Conservation (phyloP, 2,797 vertebrate genomes). For the Euphonia xanthogaster region DNA sequence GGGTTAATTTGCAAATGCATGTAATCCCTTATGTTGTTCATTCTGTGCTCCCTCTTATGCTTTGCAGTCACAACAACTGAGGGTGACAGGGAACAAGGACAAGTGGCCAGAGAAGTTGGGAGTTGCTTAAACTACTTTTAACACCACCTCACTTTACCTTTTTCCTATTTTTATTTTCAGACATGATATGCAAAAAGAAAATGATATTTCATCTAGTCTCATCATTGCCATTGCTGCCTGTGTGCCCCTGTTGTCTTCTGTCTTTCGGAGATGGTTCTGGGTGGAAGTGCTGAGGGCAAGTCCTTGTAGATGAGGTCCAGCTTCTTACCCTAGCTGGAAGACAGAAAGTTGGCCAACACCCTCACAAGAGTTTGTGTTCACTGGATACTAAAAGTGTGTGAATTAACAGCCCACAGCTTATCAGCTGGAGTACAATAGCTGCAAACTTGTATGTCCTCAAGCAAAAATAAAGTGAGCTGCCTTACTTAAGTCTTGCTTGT, state of each 20-base stretch:
- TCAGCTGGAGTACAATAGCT: not conserved
- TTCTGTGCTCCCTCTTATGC: not conserved
- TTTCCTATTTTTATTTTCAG: not conserved
- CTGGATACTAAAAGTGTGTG: not conserved
- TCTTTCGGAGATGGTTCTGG: not conserved
- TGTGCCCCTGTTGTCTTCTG: fast-evolving
- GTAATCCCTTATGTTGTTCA: not conserved
- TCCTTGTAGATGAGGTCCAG: not conserved
- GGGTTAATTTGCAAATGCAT: not conserved
- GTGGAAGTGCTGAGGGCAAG: not conserved
- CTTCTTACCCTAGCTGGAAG: not conserved
- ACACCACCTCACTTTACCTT: not conserved
- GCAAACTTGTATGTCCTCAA: fast-evolving
- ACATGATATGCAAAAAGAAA: not conserved
- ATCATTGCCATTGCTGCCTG: not conserved
- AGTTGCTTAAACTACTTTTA: not conserved
- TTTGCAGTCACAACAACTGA: not conserved
- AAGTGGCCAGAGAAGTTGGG: not conserved
- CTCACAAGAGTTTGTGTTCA: not conserved
- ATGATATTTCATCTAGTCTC: not conserved
- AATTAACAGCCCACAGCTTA: not conserved
- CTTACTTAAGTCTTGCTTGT: not conserved
- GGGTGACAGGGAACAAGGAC: not conserved
- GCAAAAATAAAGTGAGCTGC: not conserved
- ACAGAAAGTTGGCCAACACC: not conserved